A percentile compares a stretch with the other conserved stretches of the same genome.
phyloP scores from a whole-genome alignment of 2,888 invertebrate genomes.

The Andrena praecox region DNA sequence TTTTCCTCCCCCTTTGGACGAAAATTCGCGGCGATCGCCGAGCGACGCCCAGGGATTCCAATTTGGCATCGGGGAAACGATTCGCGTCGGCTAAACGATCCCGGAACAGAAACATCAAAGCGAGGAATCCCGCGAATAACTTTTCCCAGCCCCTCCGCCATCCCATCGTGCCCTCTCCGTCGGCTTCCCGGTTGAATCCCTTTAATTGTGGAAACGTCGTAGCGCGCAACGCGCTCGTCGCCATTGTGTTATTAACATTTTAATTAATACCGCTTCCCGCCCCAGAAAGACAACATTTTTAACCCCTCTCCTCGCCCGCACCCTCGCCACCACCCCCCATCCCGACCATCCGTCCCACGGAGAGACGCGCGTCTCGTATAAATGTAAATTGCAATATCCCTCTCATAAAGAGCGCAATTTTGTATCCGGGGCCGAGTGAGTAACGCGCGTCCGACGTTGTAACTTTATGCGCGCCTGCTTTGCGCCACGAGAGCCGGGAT shows the following conservation, averaged over 20 bases:
- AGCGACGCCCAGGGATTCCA: conserved; percentile 29
- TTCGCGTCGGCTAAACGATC: conserved; percentile 21
- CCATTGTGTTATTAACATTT: conserved; percentile 56
- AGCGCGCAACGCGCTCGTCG: background rate
- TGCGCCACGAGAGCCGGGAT: conserved; percentile 38
- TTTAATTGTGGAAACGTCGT: conserved; percentile 44
- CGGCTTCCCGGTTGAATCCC: conserved; percentile 38
- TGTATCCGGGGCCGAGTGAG: conserved; percentile 34
- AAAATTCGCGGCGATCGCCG: conserved; percentile 43
- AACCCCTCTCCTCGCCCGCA: background rate
- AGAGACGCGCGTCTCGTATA: conserved; percentile 46
- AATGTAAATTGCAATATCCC: conserved; percentile 57
- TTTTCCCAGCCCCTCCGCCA: conserved; percentile 8
- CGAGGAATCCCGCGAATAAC: conserved; percentile 6
- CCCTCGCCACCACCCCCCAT: background rate
- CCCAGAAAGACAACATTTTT: conserved; percentile 35
- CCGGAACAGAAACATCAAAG: conserved; percentile 13
- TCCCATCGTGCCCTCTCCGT: background rate
- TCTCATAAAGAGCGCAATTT: conserved; percentile 53
- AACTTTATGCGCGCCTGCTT: conserved; percentile 28
- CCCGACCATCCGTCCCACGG: background rate
- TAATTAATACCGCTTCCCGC: conserved; percentile 50
- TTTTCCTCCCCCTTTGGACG: background rate
- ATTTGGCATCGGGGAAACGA: conserved; percentile 58
- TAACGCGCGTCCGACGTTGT: conserved; percentile 29